Conservation (phyloP, 1,140 invertebrate genomes). For the Dinoponera quadriceps region DNA sequence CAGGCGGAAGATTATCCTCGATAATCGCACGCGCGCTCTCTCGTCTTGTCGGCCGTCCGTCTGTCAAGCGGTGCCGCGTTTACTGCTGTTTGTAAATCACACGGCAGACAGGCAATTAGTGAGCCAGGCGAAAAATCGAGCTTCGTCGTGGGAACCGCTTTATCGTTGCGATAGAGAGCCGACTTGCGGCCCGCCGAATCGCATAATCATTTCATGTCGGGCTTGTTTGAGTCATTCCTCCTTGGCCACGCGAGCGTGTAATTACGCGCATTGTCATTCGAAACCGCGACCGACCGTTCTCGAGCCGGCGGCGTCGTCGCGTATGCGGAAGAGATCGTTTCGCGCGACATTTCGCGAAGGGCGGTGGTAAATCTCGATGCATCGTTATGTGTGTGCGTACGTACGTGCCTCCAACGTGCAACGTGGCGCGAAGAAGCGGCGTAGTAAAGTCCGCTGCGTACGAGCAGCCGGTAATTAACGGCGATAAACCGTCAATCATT, state of each 20-base stretch:
- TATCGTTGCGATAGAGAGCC: conserved; percentile 2
- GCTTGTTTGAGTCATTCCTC: not conserved
- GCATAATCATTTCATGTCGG: conserved; percentile 17
- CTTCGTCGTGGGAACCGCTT: conserved; percentile 46
- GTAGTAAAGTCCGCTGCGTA: too few species aligned
- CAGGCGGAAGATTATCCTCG: conserved; percentile 44
- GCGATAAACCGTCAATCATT: too few species aligned
- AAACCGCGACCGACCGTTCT: not conserved
- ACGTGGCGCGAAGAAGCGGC: too few species aligned
- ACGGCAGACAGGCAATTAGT: conserved; percentile 51
- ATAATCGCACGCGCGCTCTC: conserved; percentile 6
- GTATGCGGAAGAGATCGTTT: conserved; percentile 18
- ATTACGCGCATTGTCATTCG: conserved; percentile 28
- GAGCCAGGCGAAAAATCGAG: conserved; percentile 42
- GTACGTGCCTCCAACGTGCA: too few species aligned
- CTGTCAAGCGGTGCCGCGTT: conserved; percentile 42
- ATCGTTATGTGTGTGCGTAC: too few species aligned
- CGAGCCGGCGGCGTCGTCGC: too few species aligned
- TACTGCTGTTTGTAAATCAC: conserved; percentile 61
- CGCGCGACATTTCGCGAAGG: not conserved
- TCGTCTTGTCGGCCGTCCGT: conserved; percentile 57
- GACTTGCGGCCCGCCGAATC: not conserved
- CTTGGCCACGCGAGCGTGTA: not conserved
- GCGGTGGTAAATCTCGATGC: too few species aligned
- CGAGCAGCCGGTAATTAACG: too few species aligned